Evolutionary conservation across 1,140 invertebrate species (phyloP).

Genomic region (Lepidurus apus): DNA sequence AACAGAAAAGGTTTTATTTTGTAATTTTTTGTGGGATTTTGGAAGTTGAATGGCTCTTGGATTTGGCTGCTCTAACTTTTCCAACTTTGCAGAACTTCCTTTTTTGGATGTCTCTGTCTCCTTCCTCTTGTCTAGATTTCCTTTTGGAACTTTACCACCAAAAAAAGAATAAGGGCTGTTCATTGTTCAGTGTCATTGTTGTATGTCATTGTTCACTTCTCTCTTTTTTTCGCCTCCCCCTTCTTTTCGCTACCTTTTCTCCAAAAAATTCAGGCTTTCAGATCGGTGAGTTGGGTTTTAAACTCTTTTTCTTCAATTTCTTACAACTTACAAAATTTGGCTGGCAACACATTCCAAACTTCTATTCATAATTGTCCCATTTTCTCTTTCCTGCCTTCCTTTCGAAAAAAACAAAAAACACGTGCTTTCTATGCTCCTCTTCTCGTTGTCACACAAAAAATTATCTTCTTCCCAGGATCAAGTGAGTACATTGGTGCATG

Average conservation of each 20-base stretch:
- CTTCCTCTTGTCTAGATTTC: slow-evolving; percentile 28
- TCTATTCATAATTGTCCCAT: slow-evolving; percentile 30
- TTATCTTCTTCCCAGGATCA: slow-evolving; percentile 37
- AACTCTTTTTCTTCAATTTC: slow-evolving; percentile 23
- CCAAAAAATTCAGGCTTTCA: slow-evolving; percentile 45
- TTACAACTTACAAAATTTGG: background rate
- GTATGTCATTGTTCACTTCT: slow-evolving; percentile 34
- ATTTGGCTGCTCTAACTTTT: too few relatives aligned
- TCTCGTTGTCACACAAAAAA: slow-evolving; percentile 34
- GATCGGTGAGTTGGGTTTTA: slow-evolving; percentile 48
- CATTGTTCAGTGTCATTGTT: slow-evolving; percentile 26
- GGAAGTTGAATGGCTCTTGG: too few relatives aligned
- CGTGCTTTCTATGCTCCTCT: slow-evolving; percentile 32
- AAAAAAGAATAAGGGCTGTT: slow-evolving; percentile 31
- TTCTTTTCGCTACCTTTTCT: slow-evolving; percentile 40
- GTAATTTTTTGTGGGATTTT: too few relatives aligned
- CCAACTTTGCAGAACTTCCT: too few relatives aligned
- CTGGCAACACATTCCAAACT: slow-evolving; percentile 28
- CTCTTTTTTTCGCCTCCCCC: slow-evolving; percentile 39
- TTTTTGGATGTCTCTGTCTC: slow-evolving; percentile 23
- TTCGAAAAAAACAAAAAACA: slow-evolving; percentile 15
- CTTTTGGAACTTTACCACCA: slow-evolving; percentile 25
- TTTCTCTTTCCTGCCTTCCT: slow-evolving; percentile 33
- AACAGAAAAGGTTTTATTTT: too few relatives aligned
- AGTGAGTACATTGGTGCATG: slow-evolving; percentile 37